Base-by-base conservation (phyloP, 2,113 vertebrate species). In the Pelmatolapia mariae region DNA sequence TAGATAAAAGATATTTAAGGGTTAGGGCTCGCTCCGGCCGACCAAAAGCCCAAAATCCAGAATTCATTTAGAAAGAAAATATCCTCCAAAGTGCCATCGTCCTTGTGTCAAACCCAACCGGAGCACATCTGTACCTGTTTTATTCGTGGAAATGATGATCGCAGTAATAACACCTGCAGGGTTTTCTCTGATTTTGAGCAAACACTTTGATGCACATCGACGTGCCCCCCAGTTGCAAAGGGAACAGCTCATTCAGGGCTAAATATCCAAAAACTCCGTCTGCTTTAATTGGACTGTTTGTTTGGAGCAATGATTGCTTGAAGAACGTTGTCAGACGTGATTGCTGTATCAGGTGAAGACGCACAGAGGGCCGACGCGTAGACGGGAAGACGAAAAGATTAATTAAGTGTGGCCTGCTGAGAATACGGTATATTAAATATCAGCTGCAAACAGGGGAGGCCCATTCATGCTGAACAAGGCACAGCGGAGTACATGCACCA, bases 271-370 rank as follows among this genome's bases (percentile, higher is more conserved):
- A 86, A 93, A 89, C 61, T 84, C 43, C 80, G 38, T 63, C 52
- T 81, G 78, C 86, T 93, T 91, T 85, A 92, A 88, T 90, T 84
- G 59, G 33, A 68, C 29, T 82, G 12, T 87, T 92, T 87, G 91
- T 91, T 94, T 86, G 86, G 54, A 87, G 43, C 68, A 80, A 52
- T 52, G 73, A 54, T 56, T 31, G 61, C 54, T 59, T 61, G 12
- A 81, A 71, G 53, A 78, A 83, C 24, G 29, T 36, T 79, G 81
- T 78, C 73, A 54, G 26, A 80, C 4, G 15, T 36, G 54, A 57
- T 63, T 57, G 82, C 4, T 29, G 22, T 50, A 45, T 76, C 90
- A 47, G 73, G 63, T n/a, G 10, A 86, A 76, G 68, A 71, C 22
- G 50, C 53, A 43, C 59, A 66, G 45, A 59, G 68, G 68, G 19